Percentiles rank a stretch among this genome's conserved stretches.
Conservation (phyloP, 2,888 invertebrate genomes). For the Heliothis peltigera region DNA sequence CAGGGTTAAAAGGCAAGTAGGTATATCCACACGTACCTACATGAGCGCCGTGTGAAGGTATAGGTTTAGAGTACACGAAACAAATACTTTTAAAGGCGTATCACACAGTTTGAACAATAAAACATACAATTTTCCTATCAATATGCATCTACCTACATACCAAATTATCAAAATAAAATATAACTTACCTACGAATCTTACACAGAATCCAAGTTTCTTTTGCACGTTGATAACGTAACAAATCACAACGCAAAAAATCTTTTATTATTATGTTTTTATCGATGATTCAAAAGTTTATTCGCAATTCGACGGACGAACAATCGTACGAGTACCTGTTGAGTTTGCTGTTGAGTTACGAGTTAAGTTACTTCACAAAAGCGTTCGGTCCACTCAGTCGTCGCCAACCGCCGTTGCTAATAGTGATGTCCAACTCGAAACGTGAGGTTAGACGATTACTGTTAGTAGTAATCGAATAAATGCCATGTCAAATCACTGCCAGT, state of each 20-base stretch:
- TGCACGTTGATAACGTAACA: not conserved
- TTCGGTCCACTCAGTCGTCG: constrained; percentile 24
- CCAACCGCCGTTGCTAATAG: constrained; percentile 17
- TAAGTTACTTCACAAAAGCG: constrained; percentile 17
- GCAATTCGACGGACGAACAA: constrained; percentile 3
- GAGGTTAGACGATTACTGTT: not conserved
- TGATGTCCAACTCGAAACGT: constrained; percentile 29
- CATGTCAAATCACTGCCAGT: not conserved
- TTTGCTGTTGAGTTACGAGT: too few relatives aligned
- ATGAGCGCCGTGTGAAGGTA: not conserved
- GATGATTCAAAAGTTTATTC: constrained; percentile 5
- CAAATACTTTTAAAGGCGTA: not conserved
- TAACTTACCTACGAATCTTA: constrained; percentile 1
- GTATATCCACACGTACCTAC: not conserved
- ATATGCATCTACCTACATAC: not conserved
- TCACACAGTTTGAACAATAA: not conserved
- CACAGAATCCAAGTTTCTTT: constrained; percentile 1
- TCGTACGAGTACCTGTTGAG: not conserved
- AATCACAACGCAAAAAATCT: constrained; percentile 24
- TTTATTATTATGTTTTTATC: not conserved
- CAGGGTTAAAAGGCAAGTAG: not conserved
- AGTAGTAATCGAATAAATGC: constrained; percentile 11
- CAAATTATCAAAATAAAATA: constrained; percentile 1
- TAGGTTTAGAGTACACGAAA: not conserved
- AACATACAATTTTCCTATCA: not conserved